phyloP scores from a whole-genome alignment of 2,113 vertebrate species.

The Grammomys surdaster region DNA sequence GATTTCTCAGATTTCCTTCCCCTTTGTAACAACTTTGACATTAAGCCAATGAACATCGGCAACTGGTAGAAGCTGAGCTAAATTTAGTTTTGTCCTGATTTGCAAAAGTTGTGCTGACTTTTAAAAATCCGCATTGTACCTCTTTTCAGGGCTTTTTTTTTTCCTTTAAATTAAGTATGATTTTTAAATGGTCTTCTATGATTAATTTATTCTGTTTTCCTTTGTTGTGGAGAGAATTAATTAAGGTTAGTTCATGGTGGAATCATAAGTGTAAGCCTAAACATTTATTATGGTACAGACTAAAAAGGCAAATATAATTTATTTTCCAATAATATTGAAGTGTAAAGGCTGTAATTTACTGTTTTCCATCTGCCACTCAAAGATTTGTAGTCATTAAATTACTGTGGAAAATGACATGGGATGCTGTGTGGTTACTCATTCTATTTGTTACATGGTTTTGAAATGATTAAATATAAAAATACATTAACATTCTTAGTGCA shows the following conservation, averaged over 20 bases:
- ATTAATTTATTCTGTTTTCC: slow-evolving; percentile 30
- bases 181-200: slow-evolving; percentile 40
- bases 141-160: slow-evolving; percentile 1
- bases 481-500: neutral
- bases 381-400: slow-evolving; percentile 20
- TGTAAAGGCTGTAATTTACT: slow-evolving; percentile 16
- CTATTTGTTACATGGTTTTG: slow-evolving; percentile 34
- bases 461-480: slow-evolving; percentile 54
- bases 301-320: slow-evolving; percentile 57
- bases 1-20: neutral
- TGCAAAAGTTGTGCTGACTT: slow-evolving; percentile 53
- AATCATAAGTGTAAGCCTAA: neutral
- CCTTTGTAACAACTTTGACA: neutral
- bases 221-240: slow-evolving; percentile 52
- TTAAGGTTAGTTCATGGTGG: neutral
- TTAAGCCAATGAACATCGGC: neutral
- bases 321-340: slow-evolving; percentile 62
- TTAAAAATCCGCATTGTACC: slow-evolving; percentile 11
- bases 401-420: slow-evolving; percentile 45
- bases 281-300: neutral
- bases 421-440: slow-evolving; percentile 28
- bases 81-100: slow-evolving; percentile 49
- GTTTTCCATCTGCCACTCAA: slow-evolving; percentile 57
- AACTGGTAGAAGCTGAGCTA: neutral
- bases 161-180: slow-evolving; percentile 55